phyloP scores from a whole-genome alignment of 1,140 invertebrate genomes.

The Philaenus spumarius region DNA sequence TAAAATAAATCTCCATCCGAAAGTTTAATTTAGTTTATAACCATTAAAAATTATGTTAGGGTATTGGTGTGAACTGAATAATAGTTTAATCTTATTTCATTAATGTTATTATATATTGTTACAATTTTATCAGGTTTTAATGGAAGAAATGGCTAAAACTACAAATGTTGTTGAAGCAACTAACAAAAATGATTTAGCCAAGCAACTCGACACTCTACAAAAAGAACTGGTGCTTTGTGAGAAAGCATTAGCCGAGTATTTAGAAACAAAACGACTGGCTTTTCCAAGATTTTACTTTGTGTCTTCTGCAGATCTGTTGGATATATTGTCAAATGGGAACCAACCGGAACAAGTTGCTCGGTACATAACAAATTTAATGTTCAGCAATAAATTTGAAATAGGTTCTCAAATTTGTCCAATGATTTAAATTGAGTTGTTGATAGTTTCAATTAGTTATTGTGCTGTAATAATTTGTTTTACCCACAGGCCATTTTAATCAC shows the following conservation, averaged over 20 bases:
- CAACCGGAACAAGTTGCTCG: slow-evolving; percentile 72
- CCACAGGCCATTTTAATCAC: too few species aligned
- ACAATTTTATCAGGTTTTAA: slow-evolving; percentile 43
- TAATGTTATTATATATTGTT: too few species aligned
- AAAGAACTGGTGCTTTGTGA: slow-evolving; percentile 87
- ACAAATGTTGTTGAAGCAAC: slow-evolving; percentile 87
- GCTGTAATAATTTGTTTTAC: too few species aligned
- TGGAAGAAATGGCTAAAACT: slow-evolving; percentile 62
- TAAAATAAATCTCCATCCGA: too few species aligned
- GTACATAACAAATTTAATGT: slow-evolving; percentile 28
- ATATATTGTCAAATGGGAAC: slow-evolving; percentile 94
- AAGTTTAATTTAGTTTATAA: too few species aligned
- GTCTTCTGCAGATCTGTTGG: slow-evolving; percentile 91
- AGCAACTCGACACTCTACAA: slow-evolving; percentile 73
- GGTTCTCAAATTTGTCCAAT: too few species aligned
- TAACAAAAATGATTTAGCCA: slow-evolving; percentile 72
- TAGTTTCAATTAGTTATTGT: too few species aligned
- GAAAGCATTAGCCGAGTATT: slow-evolving; percentile 92
- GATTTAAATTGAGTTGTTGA: too few species aligned
- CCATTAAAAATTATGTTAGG: too few species aligned
- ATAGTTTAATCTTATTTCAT: too few species aligned
- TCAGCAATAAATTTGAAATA: too few species aligned
- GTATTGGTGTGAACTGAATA: too few species aligned
- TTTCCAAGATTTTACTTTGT: slow-evolving; percentile 98
- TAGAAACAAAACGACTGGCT: slow-evolving; percentile 94